A percentile compares a stretch with the other conserved stretches of the same genome.
Evolutionary conservation across 2,113 vertebrate genomes (phyloP).

Genomic region (Colius striatus): DNA sequence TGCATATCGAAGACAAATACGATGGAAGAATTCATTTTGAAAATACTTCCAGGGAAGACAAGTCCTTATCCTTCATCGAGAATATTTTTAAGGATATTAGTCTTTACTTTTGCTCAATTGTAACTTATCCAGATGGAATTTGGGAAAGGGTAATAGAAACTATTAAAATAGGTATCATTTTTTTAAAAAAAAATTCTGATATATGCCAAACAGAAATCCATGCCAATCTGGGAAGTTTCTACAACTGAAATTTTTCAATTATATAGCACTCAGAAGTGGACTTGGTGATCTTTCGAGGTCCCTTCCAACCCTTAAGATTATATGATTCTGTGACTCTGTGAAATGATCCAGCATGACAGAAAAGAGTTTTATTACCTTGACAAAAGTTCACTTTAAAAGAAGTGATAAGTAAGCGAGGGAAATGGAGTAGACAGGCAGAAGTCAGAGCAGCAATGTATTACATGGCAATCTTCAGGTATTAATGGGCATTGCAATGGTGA

Average conservation of each 20-base stretch:
- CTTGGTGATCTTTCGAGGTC: too few relatives aligned
- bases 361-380: background rate
- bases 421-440: background rate
- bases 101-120: slow-evolving; percentile 77
- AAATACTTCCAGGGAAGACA: slow-evolving; percentile 61
- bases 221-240: background rate
- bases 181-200: background rate
- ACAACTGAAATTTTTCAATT: background rate
- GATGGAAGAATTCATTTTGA: slow-evolving; percentile 74
- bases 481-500: background rate
- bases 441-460: background rate
- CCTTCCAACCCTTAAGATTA: too few relatives aligned
- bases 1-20: slow-evolving; percentile 57
- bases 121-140: slow-evolving; percentile 77
- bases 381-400: background rate
- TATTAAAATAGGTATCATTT: slow-evolving; percentile 61
- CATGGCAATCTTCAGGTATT: background rate
- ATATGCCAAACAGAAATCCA: background rate
- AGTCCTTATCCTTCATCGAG: slow-evolving; percentile 78
- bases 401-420: background rate
- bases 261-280: background rate
- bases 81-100: slow-evolving; percentile 78
- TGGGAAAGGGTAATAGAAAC: slow-evolving; percentile 78
- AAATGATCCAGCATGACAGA: background rate
- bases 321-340: background rate